Evolutionary conservation across 2,888 invertebrate species (phyloP), one percentile per base, ranked within the genome.

Genomic region (Drosophila aldrichi): DNA sequence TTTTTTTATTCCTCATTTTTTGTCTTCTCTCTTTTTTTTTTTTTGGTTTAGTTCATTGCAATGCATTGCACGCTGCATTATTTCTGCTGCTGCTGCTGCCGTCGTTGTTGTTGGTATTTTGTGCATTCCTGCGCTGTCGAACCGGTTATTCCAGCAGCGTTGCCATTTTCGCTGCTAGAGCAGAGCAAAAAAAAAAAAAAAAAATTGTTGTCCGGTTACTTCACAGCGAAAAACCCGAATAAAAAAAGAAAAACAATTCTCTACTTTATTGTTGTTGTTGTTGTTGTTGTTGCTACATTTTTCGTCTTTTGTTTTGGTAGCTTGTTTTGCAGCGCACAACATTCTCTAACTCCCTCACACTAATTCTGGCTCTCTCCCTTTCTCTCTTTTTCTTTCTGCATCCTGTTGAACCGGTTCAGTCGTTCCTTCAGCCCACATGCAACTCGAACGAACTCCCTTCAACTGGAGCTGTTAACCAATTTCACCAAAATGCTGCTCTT

Each of bases 371-470:
- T 25, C 25, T 25, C 25, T 25, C 25, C 1, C 36, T n/a, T 3
- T 18, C 29, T 16, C 29, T n/a, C 36, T 20, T 18, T 22, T 18
- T 25, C 43, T 43, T 7, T 34, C 32, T 73, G 86, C 88, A 88
- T 83, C 83, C 83, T 88, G 88, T 86, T 75, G 78, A 80, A 83
- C 88, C 83, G 83, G 83, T 82, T 86, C 55, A 40, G 43, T 43
- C 68, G 64, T 49, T 69, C 52, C 49, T 46, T 22, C 34, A 29
- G 29, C 38, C 70, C 70, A 70, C 76, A 70, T 61, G 52, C 40
- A 62, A 43, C 25, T 57, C 58, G 18, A 70, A 54, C 58, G 18
- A 70, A 54, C 60, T 49, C 43, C 36, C 67, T 46, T 18, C 55
- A 18, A 29, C n/a, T 36, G 18, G 18, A 52, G 22, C 20, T 43